Evolutionary conservation across 2,113 vertebrate genomes (phyloP), one percentile per base, ranked within the genome.

Genomic region (Eubucco bourcierii): DNA sequence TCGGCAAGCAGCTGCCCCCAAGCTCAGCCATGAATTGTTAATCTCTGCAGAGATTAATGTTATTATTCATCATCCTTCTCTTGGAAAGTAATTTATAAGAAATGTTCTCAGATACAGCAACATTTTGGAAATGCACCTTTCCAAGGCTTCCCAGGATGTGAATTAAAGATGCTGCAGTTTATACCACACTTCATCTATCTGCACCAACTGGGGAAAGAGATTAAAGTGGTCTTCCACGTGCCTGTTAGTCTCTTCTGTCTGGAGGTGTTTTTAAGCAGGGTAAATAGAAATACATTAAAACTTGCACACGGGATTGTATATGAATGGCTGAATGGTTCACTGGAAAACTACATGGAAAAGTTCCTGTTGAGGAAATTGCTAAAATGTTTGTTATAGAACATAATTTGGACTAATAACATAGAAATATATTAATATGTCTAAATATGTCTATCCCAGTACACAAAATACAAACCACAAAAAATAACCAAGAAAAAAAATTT

Each of bases 211-310:
- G 18, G 74, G 87, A 89, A 77, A 75, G 70, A 87, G 77, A 84
- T 91, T 75, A 60, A 79, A 92, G 80, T 66, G 79, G 71, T 87
- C 88, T 96, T 93, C 92, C 74, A 78, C 44, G 73, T 64, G 20
- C 24, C 41, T 60, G 61, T 91, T 75, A 72, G 34, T 84, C 78
- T 86, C 16, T 41, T 83, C 59, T 86, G 64, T 56, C 76, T 75
- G 60, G 75, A 92, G 72, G 33, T 77, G 72, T 47, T 75, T 96
- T 90, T 66, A 88, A 88, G 87, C 31, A 68, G 58, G 79, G 84
- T 89, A 84, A 95, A 92, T n/a, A 90, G 84, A 87, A 95, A 72
- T 58, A 84, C 60, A 73, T 80, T 90, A 84, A 68, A 70, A 87
- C 65, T 61, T 88, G 50, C 60, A 25, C 33, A 24, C 23, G 64